phyloP scores from a whole-genome alignment of 30 jellyfish, hydroid and myxozoan species.

The Calvadosia cruxmelitensis region DNA sequence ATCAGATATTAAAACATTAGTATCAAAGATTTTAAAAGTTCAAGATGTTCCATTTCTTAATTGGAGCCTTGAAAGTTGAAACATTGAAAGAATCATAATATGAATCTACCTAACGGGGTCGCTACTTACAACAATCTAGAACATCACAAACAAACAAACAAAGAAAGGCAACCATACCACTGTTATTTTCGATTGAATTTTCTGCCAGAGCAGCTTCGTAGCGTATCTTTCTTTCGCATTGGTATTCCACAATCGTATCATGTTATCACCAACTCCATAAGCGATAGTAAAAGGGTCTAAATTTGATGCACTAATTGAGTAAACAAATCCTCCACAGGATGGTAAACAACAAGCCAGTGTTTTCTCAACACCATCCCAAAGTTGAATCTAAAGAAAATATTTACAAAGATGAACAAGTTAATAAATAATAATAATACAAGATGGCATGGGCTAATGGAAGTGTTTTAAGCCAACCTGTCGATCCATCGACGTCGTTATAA shows the following conservation, averaged over 20 bases:
- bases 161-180: slow-evolving; percentile 27
- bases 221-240: slow-evolving; percentile 18
- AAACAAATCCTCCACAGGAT: slow-evolving; percentile 77
- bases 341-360: slow-evolving; percentile 29
- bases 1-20: no score
- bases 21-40: no score
- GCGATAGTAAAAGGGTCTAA: slow-evolving; percentile 57
- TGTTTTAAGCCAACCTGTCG: slow-evolving; percentile 46
- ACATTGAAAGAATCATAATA: no score
- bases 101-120: no score
- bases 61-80: no score
- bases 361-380: slow-evolving; percentile 8
- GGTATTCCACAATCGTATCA: slow-evolving; percentile 82
- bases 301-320: slow-evolving; percentile 40
- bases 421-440: not conserved
- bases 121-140: no score
- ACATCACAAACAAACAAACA: no score
- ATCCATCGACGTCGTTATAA: slow-evolving; percentile 76
- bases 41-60: no score
- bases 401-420: not conserved
- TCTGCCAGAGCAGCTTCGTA: slow-evolving; percentile 57
- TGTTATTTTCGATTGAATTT: slow-evolving; percentile 69
- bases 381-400: slow-evolving; percentile 6
- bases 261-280: slow-evolving; percentile 89
- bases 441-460: not conserved